These are phyloP conservation scores for Daphoenositta chrysoptera DNA, from an alignment of 2,113 vertebrate species.

Conservation along the genomic window DNA sequence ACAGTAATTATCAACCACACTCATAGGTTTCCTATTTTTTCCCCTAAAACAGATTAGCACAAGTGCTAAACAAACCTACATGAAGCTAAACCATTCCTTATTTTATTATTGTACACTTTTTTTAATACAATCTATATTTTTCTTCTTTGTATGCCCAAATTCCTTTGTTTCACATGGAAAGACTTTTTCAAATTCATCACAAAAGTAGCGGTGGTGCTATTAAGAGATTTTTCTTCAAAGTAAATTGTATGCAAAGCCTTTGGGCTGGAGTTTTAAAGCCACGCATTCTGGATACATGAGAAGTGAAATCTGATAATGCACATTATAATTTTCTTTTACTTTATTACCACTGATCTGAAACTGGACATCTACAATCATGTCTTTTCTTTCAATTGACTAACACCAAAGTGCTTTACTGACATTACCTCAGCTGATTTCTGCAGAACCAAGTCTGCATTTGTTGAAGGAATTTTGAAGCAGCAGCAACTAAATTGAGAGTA, in stretches of 20 bases:
- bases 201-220: not conserved
- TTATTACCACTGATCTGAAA: constrained; percentile 34
- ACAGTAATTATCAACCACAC: not conserved
- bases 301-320: constrained; percentile 54
- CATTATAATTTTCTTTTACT: constrained; percentile 23
- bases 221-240: constrained; percentile 32
- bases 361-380: not conserved
- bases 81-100: not conserved
- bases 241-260: not conserved
- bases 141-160: not conserved
- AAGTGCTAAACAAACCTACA: not conserved
- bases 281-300: constrained; percentile 5
- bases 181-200: not conserved
- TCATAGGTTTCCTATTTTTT: not conserved
- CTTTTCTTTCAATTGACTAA: not conserved
- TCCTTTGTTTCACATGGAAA: not conserved
- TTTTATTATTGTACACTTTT: not conserved
- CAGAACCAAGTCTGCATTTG: not conserved
- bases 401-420: not conserved
- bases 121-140: not conserved
- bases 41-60: not conserved
- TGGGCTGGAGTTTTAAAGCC: constrained; percentile 27
- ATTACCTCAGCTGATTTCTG: not conserved
- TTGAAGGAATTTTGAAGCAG: not conserved
- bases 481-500: not conserved